Evolutionary conservation across 2,113 vertebrate genomes (phyloP).

Genomic region (Syrmaticus mikado): DNA sequence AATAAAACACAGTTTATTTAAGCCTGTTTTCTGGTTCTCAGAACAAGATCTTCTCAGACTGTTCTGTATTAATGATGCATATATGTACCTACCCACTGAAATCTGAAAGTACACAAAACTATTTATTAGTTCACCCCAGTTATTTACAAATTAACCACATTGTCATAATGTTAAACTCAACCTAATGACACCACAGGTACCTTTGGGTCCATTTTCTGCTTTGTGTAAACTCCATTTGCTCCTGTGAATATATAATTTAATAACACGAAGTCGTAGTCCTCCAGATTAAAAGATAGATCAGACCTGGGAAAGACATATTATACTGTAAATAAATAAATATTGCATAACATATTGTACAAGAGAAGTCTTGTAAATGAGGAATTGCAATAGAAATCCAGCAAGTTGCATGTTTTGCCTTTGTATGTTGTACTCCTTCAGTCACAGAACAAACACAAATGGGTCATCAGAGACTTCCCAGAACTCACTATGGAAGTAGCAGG

Average conservation of each 20-base stretch:
- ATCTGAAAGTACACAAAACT: not conserved
- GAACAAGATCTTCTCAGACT: not conserved
- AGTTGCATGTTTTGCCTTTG: not conserved
- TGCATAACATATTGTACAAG: not conserved
- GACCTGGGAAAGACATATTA: conserved; percentile 78
- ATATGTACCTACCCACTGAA: not conserved
- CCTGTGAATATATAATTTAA: conserved; percentile 93
- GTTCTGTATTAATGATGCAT: not conserved
- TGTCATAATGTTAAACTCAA: not conserved
- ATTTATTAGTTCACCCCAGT: not conserved
- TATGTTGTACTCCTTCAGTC: not conserved
- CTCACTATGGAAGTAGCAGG: not conserved
- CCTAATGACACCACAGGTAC: conserved; percentile 56
- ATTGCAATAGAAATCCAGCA: not conserved
- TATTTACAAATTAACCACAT: not conserved
- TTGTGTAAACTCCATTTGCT: conserved; percentile 89
- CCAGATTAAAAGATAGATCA: conserved; percentile 89
- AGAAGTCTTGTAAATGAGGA: not conserved
- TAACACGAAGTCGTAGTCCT: conserved; percentile 87
- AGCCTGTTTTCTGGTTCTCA: not conserved
- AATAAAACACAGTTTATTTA: not conserved
- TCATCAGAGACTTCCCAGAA: not conserved
- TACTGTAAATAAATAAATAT: not conserved
- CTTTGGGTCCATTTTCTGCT: conserved; percentile 89
- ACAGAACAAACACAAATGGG: not conserved